Evolutionary conservation across 1,140 invertebrate genomes (phyloP).

Genomic region (Lucilia cuprina): DNA sequence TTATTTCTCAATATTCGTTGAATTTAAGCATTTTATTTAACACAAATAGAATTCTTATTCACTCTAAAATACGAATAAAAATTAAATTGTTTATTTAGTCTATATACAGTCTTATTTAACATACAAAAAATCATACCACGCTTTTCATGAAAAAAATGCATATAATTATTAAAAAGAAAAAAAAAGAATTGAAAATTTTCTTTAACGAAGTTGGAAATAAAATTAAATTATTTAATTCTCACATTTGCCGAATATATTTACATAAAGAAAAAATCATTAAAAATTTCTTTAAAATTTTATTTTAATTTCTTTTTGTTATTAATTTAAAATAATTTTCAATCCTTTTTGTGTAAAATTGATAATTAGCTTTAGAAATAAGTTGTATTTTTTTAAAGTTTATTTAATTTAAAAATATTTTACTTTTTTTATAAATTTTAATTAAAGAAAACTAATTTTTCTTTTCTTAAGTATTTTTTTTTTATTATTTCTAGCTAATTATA

Average conservation of each 20-base stretch:
- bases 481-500: background rate
- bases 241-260: too few species aligned
- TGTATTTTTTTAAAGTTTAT: background rate
- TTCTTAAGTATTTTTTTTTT: background rate
- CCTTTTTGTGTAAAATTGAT: background rate
- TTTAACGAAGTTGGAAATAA: too few species aligned
- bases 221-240: too few species aligned
- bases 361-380: background rate
- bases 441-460: background rate
- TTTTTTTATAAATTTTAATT: background rate
- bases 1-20: background rate
- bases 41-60: background rate
- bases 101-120: conserved; percentile 1
- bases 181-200: background rate
- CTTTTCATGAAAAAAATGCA: background rate
- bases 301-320: too few species aligned
- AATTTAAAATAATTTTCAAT: background rate
- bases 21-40: conserved; percentile 1
- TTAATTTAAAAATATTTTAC: background rate
- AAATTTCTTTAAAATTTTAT: too few species aligned
- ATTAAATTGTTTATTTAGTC: background rate
- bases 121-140: background rate
- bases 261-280: too few species aligned
- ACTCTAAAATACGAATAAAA: background rate
- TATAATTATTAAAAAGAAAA: background rate